Percentiles rank a stretch among this genome's conserved stretches.
These are phyloP conservation scores for Propsilocerus akamusi DNA, from an alignment of 1,140 invertebrate genomes.

Conservation along the genomic window DNA sequence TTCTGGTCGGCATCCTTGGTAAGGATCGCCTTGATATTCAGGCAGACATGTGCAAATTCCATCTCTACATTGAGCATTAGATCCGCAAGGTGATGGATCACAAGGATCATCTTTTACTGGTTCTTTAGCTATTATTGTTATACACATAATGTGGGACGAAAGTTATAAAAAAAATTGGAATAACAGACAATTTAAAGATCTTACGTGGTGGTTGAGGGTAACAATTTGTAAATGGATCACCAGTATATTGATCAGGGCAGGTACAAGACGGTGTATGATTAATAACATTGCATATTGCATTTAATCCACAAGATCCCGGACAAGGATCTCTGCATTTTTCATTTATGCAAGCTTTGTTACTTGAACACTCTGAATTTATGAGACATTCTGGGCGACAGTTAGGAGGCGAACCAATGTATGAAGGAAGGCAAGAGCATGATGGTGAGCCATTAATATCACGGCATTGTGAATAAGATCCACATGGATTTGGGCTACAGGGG, in stretches of 20 bases:
- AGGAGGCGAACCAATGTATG: conserved; percentile 59
- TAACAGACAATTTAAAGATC: conserved; percentile 11
- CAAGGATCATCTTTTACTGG: conserved; percentile 35
- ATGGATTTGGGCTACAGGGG: conserved; percentile 61
- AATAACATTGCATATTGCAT: conserved; percentile 59
- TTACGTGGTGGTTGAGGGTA: conserved; percentile 25
- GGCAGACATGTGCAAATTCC: conserved; percentile 58
- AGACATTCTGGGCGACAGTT: conserved; percentile 69
- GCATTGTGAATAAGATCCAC: conserved; percentile 64
- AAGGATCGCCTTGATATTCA: conserved; percentile 70
- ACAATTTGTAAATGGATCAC: conserved; percentile 71
- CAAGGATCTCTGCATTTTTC: conserved; percentile 68
- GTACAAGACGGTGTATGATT: conserved; percentile 66
- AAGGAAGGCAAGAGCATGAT: conserved; percentile 57
- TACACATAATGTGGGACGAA: background rate
- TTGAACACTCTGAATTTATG: conserved; percentile 62
- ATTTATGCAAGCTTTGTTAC: conserved; percentile 60
- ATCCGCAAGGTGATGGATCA: conserved; percentile 62
- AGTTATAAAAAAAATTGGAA: background rate
- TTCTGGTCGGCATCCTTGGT: conserved; percentile 63
- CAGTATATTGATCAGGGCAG: conserved; percentile 57
- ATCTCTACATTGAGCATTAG: conserved; percentile 63
- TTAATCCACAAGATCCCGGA: conserved; percentile 65
- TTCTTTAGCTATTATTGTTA: conserved; percentile 9
- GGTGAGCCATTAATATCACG: conserved; percentile 45